Conservation (phyloP, 2,888 invertebrate species). For the Eulithis prunata region DNA sequence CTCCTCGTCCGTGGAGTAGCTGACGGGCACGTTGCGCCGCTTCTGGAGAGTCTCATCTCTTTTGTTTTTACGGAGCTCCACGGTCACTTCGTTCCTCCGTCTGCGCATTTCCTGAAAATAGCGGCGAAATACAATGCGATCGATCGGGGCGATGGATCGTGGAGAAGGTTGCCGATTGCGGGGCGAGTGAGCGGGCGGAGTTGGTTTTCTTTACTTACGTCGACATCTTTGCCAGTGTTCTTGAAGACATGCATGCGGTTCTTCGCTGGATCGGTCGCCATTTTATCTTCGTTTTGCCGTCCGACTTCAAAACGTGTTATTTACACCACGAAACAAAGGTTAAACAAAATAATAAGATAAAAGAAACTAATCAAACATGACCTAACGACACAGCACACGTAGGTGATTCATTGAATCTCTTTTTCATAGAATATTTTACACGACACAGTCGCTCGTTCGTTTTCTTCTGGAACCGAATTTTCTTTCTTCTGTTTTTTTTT, state of each 20-base stretch:
- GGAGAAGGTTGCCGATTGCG: slow-evolving; percentile 3
- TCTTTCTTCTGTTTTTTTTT: slow-evolving; percentile 37
- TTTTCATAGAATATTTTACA: slow-evolving; percentile 69
- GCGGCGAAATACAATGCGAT: slow-evolving; percentile 1
- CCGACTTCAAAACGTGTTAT: slow-evolving; percentile 64
- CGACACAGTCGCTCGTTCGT: slow-evolving; percentile 66
- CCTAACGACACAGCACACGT: slow-evolving; percentile 68
- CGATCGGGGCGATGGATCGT: slow-evolving; percentile 13
- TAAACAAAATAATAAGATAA: slow-evolving; percentile 69
- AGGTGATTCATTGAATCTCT: slow-evolving; percentile 75
- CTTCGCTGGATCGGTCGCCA: slow-evolving; percentile 91
- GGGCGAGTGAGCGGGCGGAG: neutral
- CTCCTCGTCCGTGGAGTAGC: slow-evolving; percentile 93
- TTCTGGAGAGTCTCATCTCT: slow-evolving; percentile 98
- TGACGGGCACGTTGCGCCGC: slow-evolving; percentile 96
- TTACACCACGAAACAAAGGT: slow-evolving; percentile 76
- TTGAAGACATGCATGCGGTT: slow-evolving; percentile 97
- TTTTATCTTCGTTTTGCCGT: slow-evolving; percentile 84
- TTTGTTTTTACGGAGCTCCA: slow-evolving; percentile 98
- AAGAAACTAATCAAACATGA: slow-evolving; percentile 76
- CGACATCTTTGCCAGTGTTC: slow-evolving; percentile 99
- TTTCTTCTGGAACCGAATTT: slow-evolving; percentile 61
- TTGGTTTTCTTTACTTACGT: slow-evolving; percentile 88
- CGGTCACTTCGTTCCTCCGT: slow-evolving; percentile 97
- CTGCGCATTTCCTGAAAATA: slow-evolving; percentile 96